phyloP scores from a whole-genome alignment of 2,888 invertebrate genomes.

The Plagodis pulveraria region DNA sequence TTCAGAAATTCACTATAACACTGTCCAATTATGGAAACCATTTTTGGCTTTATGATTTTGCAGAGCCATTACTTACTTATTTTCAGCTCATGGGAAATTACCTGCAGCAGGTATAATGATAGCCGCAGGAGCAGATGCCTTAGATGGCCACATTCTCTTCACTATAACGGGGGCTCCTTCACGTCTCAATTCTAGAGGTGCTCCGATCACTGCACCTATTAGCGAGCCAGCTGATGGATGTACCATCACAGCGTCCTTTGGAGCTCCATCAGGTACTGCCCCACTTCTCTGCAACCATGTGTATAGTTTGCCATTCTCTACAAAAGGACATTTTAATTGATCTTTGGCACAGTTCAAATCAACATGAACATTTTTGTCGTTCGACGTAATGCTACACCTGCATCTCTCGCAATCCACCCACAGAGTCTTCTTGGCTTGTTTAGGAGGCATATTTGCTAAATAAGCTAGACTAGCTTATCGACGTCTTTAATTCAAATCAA shows the following conservation, averaged over 20 bases:
- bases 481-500: neutral
- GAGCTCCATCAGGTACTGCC: slow-evolving; percentile 64
- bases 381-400: slow-evolving; percentile 80
- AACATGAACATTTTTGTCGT: slow-evolving; percentile 84
- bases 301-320: slow-evolving; percentile 59
- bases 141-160: slow-evolving; percentile 79
- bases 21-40: too few species aligned
- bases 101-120: slow-evolving; percentile 74
- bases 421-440: slow-evolving; percentile 79
- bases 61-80: too few species aligned
- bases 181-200: slow-evolving; percentile 62
- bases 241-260: slow-evolving; percentile 68
- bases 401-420: slow-evolving; percentile 89
- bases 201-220: slow-evolving; percentile 73
- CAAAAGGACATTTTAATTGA: slow-evolving; percentile 74
- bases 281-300: slow-evolving; percentile 72
- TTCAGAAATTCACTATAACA: too few species aligned
- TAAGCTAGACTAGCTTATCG: too few species aligned
- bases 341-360: slow-evolving; percentile 79
- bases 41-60: too few species aligned
- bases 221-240: slow-evolving; percentile 72
- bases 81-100: slow-evolving; percentile 33
- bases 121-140: slow-evolving; percentile 72
- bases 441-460: slow-evolving; percentile 64
- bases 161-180: slow-evolving; percentile 69